phyloP scores from a whole-genome alignment of 2,888 invertebrate genomes.

The Stenodera caucasica region DNA sequence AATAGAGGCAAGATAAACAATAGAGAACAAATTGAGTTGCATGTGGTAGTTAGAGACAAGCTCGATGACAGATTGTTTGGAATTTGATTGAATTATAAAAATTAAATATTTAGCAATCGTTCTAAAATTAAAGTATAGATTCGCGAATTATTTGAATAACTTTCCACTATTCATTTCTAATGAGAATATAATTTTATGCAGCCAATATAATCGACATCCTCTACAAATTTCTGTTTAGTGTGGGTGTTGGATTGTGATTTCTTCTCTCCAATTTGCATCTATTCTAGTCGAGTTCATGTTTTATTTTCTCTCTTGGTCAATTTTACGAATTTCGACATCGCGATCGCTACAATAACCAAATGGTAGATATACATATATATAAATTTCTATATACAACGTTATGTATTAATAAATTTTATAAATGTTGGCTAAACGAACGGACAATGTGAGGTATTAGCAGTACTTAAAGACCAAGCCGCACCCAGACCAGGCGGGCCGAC shows the following conservation, averaged over 20 bases:
- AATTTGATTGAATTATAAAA: not conserved
- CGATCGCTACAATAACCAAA: no score
- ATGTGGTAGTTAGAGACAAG: not conserved
- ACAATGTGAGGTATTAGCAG: constrained; percentile 45
- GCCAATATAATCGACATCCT: no score
- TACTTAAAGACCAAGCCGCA: constrained; percentile 45
- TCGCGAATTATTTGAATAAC: no score
- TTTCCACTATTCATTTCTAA: no score
- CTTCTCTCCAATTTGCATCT: not conserved
- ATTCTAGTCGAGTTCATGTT: not conserved
- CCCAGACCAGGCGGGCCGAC: constrained; percentile 51
- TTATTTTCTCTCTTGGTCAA: not conserved
- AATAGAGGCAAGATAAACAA: not conserved
- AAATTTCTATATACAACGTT: no score
- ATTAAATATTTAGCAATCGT: not conserved
- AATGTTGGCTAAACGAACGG: constrained; percentile 32
- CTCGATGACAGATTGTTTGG: not conserved
- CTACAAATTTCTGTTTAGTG: not conserved
- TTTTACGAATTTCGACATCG: not conserved
- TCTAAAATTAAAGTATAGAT: no score
- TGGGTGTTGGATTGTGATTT: not conserved
- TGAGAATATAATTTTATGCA: no score
- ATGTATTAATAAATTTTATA: constrained; percentile 21
- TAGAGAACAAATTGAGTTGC: not conserved
- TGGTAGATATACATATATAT: no score